Percentiles rank a stretch among this genome's conserved stretches.
phyloP scores from a whole-genome alignment of 2,797 vertebrate genomes.

The Halcyon badia region DNA sequence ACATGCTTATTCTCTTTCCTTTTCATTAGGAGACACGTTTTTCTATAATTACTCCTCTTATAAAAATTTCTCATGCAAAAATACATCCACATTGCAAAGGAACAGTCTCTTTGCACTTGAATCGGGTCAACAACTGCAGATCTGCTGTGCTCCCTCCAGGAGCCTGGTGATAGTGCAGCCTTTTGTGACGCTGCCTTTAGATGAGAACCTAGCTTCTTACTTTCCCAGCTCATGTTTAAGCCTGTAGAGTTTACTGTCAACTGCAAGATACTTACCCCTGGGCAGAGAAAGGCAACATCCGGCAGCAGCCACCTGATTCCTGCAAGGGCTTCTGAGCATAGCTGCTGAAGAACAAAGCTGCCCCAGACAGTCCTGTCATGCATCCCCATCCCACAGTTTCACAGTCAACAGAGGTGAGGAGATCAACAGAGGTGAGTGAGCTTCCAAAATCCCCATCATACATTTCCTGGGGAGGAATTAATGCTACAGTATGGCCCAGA shows the following conservation, averaged over 20 bases:
- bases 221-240: neutral
- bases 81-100: neutral
- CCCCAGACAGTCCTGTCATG: neutral
- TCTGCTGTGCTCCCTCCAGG: neutral
- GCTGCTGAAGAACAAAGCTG: neutral
- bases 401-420: neutral
- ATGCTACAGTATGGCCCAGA: rapidly evolving
- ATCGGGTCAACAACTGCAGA: neutral
- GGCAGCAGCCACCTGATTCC: neutral
- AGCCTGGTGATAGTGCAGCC: neutral
- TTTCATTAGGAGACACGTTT: neutral
- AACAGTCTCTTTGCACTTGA: neutral
- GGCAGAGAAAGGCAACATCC: neutral
- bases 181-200: neutral
- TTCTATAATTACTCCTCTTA: constrained; percentile 9
- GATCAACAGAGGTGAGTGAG: neutral
- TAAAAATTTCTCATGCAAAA: neutral
- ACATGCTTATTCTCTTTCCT: neutral
- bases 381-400: neutral
- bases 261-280: neutral
- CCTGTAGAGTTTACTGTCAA: neutral
- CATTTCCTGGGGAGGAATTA: neutral
- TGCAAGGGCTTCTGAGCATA: neutral
- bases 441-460: neutral
- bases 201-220: neutral